Percentiles rank a stretch among this genome's conserved stretches.
Conservation (phyloP, 2,797 vertebrate genomes). For the Cetoscarus ocellatus region DNA sequence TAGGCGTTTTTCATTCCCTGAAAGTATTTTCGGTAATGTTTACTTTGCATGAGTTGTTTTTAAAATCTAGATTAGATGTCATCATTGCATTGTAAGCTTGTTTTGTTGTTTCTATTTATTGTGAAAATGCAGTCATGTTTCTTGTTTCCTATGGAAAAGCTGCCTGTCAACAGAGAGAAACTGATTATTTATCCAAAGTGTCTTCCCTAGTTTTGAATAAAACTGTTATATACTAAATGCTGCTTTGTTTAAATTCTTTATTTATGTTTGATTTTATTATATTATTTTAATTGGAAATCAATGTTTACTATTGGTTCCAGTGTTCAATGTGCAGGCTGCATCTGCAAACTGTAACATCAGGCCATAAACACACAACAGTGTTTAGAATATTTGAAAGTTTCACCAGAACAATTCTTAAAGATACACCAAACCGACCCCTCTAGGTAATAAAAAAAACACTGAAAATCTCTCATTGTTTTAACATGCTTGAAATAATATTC, state of each 20-base stretch:
- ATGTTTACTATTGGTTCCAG: not conserved
- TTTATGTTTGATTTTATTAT: not conserved
- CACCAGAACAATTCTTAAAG: too few species aligned
- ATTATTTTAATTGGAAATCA: not conserved
- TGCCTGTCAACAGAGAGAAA: conserved; percentile 9
- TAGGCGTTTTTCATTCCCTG: not conserved
- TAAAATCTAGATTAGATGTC: not conserved
- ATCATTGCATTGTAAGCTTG: not conserved
- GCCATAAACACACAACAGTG: too few species aligned
- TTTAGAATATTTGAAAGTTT: too few species aligned
- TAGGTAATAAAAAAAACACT: too few species aligned
- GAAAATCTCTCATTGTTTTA: too few species aligned
- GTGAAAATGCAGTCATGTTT: conserved; percentile 1
- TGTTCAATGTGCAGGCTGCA: too few species aligned
- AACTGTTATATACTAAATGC: conserved; percentile 36
- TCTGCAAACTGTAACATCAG: too few species aligned
- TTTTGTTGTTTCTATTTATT: not conserved
- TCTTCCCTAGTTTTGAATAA: conserved; percentile 45
- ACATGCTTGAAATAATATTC: too few species aligned
- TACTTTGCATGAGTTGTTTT: too few species aligned
- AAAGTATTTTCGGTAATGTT: not conserved
- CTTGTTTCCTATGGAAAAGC: conserved; percentile 77
- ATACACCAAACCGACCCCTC: too few species aligned
- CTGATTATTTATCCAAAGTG: conserved; percentile 20
- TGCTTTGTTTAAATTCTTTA: not conserved